Evolutionary conservation across 2,113 vertebrate genomes (phyloP).

Genomic region (Choloepus hoffmanni): DNA sequence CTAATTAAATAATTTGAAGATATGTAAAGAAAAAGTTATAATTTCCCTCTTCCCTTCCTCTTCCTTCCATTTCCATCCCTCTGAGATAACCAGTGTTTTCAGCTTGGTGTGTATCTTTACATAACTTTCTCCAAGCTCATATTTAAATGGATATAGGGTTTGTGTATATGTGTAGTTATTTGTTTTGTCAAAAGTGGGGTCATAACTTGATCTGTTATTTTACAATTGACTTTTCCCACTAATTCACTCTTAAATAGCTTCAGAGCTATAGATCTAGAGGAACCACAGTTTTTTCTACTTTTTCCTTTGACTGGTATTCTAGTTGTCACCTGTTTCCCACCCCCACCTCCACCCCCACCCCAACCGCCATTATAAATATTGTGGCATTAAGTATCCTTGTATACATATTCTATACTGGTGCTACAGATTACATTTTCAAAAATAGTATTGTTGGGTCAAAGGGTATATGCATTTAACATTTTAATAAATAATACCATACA

Average conservation of each 20-base stretch:
- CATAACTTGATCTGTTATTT: background rate
- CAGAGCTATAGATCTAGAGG: background rate
- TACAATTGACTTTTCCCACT: background rate
- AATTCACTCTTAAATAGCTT: background rate
- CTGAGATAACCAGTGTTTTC: background rate
- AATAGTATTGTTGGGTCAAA: background rate
- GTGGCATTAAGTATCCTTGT: background rate
- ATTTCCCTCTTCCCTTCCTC: background rate
- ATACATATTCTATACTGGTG: background rate
- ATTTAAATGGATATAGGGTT: background rate
- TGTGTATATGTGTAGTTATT: background rate
- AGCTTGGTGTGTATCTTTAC: background rate
- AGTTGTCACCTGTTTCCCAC: background rate
- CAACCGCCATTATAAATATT: background rate
- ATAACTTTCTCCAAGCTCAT: background rate
- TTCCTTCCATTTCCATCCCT: background rate
- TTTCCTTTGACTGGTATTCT: background rate
- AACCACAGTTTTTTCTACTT: background rate
- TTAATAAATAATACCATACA: background rate
- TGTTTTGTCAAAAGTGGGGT: background rate
- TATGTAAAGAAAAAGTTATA: background rate
- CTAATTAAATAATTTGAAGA: background rate
- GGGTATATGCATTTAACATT: background rate
- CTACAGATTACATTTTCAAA: constrained; percentile 21
- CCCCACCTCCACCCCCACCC: too few relatives aligned